These are phyloP conservation scores for Acrocephalus kingi DNA, from an alignment of 2,113 vertebrate species.

Conservation along the genomic window DNA sequence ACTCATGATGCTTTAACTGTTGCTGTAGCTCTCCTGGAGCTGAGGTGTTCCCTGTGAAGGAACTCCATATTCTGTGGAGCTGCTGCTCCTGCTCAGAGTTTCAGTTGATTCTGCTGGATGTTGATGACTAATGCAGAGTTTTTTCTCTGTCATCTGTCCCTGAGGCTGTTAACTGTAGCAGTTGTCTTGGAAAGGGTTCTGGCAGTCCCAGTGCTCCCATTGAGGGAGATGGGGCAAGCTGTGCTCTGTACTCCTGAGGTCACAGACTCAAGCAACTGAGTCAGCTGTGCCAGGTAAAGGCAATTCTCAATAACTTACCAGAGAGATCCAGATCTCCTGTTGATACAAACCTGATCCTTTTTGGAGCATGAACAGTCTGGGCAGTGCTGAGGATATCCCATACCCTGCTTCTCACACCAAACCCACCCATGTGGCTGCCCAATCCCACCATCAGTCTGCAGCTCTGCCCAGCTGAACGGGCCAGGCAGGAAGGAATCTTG, in stretches of 20 bases:
- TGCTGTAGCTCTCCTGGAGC: background rate
- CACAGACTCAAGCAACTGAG: background rate
- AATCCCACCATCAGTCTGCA: background rate
- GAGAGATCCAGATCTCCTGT: background rate
- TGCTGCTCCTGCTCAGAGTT: background rate
- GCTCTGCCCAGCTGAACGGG: background rate
- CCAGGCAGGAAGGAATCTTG: background rate
- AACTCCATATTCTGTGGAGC: background rate
- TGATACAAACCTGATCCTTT: background rate
- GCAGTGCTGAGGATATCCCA: background rate
- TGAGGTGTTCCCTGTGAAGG: background rate
- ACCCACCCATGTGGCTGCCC: background rate
- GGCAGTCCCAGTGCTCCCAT: accelerated
- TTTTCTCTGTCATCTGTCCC: background rate
- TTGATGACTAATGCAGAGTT: background rate
- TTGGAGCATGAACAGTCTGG: background rate
- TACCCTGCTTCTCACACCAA: background rate
- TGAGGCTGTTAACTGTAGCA: background rate
- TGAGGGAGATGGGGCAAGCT: background rate
- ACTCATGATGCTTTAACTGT: background rate
- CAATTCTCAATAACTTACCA: background rate
- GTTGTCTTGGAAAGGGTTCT: background rate
- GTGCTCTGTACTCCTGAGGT: background rate
- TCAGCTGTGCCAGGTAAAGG: background rate
- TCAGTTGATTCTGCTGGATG: background rate